Conservation (phyloP, 2,113 vertebrate species). For the Pseudorasbora parva region DNA sequence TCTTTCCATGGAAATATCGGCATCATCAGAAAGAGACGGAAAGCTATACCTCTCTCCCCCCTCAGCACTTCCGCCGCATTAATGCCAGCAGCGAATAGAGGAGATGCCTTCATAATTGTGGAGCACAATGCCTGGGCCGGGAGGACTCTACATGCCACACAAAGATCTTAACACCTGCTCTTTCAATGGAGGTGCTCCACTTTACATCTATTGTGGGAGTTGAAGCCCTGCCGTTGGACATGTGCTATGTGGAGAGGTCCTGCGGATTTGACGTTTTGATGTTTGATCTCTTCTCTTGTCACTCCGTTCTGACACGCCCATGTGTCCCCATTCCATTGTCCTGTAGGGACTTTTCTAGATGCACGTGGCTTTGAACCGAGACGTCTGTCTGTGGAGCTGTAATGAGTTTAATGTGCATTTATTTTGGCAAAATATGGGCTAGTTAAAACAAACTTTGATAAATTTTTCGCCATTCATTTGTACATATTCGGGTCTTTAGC, state of each 20-base stretch:
- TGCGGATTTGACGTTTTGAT: background rate
- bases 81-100: conserved; percentile 51
- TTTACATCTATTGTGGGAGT: background rate
- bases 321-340: conserved; percentile 3
- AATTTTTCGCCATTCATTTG: too few species aligned
- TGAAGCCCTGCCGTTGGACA: conserved; percentile 1
- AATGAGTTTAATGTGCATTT: background rate
- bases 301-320: background rate
- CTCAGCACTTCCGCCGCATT: conserved; percentile 55
- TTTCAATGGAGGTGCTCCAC: conserved; percentile 35
- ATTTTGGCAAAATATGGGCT: background rate
- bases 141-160: conserved; percentile 36
- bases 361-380: background rate
- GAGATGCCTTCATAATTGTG: conserved; percentile 61
- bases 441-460: background rate
- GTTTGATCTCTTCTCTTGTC: conserved; percentile 13
- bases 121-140: conserved; percentile 52
- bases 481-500: too few species aligned
- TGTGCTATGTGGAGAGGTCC: background rate
- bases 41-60: conserved; percentile 64
- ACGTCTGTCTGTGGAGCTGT: background rate
- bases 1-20: conserved; percentile 68
- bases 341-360: background rate
- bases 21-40: conserved; percentile 68
- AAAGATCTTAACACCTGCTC: conserved; percentile 35